A percentile compares a stretch with the other conserved stretches of the same genome.
Evolutionary conservation across 2,113 vertebrate species (phyloP).

Genomic region (Rhea americana): DNA sequence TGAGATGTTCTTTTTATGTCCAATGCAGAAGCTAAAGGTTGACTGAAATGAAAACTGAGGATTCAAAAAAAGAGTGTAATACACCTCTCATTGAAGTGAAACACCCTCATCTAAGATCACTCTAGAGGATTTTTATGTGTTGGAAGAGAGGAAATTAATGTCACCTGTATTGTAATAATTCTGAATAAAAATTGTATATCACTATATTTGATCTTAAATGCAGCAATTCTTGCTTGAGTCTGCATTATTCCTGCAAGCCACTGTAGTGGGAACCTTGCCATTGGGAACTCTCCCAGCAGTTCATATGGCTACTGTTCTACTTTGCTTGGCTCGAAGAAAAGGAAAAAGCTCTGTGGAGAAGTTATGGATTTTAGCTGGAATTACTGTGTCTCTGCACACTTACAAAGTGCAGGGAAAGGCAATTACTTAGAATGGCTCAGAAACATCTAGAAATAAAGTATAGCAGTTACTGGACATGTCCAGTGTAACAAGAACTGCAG

Average conservation of each 20-base stretch:
- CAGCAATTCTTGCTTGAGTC: neutral
- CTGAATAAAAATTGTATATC: neutral
- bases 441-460: neutral
- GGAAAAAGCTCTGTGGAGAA: constrained; percentile 31
- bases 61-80: neutral
- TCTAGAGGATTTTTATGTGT: neutral
- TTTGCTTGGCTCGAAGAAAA: constrained; percentile 46
- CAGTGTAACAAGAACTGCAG: neutral
- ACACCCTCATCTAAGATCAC: neutral
- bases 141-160: neutral
- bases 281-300: neutral
- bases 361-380: neutral
- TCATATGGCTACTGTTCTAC: constrained; percentile 36
- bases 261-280: neutral
- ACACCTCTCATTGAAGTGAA: neutral
- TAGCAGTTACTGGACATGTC: neutral
- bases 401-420: neutral
- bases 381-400: neutral
- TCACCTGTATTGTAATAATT: neutral
- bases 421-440: neutral
- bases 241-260: neutral
- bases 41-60: neutral
- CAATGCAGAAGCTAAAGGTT: neutral
- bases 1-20: neutral
- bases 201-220: neutral